Evolutionary conservation across 2,113 vertebrate genomes (phyloP).

Genomic region (Oncorhynchus tshawytscha): DNA sequence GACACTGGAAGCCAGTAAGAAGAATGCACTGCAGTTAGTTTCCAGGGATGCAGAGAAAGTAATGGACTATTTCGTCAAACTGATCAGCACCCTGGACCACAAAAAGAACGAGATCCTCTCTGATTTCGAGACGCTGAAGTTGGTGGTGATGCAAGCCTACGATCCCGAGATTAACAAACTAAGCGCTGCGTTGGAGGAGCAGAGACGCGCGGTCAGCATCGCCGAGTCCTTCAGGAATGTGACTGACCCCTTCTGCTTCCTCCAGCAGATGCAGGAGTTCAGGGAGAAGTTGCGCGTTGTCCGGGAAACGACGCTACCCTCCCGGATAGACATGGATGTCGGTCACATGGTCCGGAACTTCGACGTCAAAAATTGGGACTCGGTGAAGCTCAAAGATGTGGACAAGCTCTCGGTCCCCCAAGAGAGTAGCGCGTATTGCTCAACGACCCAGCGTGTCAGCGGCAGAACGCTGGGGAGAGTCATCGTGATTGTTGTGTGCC

Average conservation of each 20-base stretch:
- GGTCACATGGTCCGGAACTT: constrained; percentile 80
- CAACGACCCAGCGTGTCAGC: constrained; percentile 37
- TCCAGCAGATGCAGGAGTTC: constrained; percentile 93
- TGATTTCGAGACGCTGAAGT: constrained; percentile 92
- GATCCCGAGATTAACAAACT: constrained; percentile 91
- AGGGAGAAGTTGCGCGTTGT: constrained; percentile 85
- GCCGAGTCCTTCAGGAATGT: constrained; percentile 84
- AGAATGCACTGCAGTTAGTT: constrained; percentile 84
- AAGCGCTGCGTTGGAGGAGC: constrained; percentile 86
- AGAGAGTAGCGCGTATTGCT: constrained; percentile 70
- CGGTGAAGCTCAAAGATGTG: constrained; percentile 83
- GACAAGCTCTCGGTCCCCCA: constrained; percentile 89
- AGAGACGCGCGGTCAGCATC: constrained; percentile 82
- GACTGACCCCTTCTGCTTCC: constrained; percentile 85
- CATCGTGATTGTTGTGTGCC: constrained; percentile 44
- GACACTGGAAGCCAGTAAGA: constrained; percentile 85
- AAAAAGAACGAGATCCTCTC: constrained; percentile 91
- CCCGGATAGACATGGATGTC: constrained; percentile 73
- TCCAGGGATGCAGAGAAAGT: constrained; percentile 87
- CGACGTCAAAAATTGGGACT: constrained; percentile 90
- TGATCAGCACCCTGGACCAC: constrained; percentile 83
- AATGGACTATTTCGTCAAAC: constrained; percentile 87
- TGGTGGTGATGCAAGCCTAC: constrained; percentile 89
- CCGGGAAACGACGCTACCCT: constrained; percentile 80
- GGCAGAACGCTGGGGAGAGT: constrained; percentile 20